A percentile compares a stretch with the other conserved stretches of the same genome.
Conservation (phyloP, 2,113 vertebrate genomes). For the Rousettus leschenaultii region DNA sequence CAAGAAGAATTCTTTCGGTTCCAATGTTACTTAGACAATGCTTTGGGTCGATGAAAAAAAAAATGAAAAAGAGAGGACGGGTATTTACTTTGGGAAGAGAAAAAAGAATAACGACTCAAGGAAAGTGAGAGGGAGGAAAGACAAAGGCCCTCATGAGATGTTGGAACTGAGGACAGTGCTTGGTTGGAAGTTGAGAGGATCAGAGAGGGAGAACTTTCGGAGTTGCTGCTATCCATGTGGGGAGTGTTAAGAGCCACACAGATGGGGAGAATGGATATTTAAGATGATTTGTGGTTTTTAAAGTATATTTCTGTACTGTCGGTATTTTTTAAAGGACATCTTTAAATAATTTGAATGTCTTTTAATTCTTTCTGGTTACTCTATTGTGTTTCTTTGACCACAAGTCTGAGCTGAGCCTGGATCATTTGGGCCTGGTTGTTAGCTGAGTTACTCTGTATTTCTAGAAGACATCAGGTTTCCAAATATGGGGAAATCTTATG, state of each 20-base stretch:
- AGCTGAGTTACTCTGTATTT: neutral
- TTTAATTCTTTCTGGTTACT: constrained; percentile 2
- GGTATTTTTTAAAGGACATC: neutral
- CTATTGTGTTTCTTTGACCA: neutral
- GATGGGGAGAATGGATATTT: neutral
- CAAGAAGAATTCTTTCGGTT: neutral
- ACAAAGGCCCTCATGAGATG: accelerated
- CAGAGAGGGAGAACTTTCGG: neutral
- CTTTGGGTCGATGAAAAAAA: neutral
- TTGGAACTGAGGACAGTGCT: neutral
- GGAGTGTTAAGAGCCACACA: neutral
- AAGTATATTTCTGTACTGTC: neutral
- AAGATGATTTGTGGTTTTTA: neutral
- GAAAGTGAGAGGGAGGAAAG: neutral
- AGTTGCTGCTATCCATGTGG: neutral
- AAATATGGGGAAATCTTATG: neutral
- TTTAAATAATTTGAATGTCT: constrained; percentile 8
- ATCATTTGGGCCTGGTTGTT: neutral
- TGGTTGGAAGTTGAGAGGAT: neutral
- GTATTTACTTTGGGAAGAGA: neutral
- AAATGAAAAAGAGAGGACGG: neutral
- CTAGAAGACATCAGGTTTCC: neutral
- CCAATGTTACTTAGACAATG: neutral
- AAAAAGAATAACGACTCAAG: neutral
- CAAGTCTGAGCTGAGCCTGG: neutral